Evolutionary conservation across 2,797 vertebrate genomes (phyloP).

Genomic region (Momotus momota): DNA sequence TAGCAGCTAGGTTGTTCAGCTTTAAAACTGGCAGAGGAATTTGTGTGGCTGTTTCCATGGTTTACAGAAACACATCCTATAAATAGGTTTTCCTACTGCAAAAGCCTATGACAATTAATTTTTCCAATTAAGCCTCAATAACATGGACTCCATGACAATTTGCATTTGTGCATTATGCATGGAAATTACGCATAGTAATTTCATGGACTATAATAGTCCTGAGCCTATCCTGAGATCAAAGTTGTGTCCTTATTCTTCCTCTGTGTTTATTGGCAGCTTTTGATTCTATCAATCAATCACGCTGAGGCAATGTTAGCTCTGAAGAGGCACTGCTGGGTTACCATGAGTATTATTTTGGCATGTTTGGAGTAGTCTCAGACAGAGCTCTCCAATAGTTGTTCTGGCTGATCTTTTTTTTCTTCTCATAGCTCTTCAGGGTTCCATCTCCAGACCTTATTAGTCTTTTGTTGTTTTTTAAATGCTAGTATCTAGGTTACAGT

Average conservation of each 20-base stretch:
- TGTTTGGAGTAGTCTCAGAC: constrained; percentile 36
- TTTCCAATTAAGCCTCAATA: constrained; percentile 5
- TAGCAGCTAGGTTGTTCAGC: neutral
- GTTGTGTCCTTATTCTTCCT: neutral
- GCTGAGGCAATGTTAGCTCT: constrained; percentile 18
- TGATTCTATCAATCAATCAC: constrained; percentile 16
- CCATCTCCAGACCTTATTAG: constrained; percentile 41
- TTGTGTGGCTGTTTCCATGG: neutral
- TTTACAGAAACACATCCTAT: neutral
- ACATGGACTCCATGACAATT: neutral
- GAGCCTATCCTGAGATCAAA: constrained; percentile 30
- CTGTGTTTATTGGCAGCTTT: constrained; percentile 63
- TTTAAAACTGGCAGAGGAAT: neutral
- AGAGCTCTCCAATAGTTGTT: neutral
- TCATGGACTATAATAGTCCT: constrained; percentile 39
- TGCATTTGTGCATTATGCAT: constrained; percentile 38
- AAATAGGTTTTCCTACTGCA: constrained; percentile 11
- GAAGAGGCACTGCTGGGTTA: constrained; percentile 58
- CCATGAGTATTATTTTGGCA: constrained; percentile 28
- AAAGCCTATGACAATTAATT: constrained; percentile 24
- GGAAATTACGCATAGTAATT: neutral
- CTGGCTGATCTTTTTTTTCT: neutral
- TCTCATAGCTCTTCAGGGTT: constrained; percentile 24
- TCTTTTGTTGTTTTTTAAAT: constrained; percentile 60
- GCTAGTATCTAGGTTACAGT: constrained; percentile 35